Base-by-base conservation (phyloP, 2,113 vertebrate species). In the Tinamus guttatus region DNA sequence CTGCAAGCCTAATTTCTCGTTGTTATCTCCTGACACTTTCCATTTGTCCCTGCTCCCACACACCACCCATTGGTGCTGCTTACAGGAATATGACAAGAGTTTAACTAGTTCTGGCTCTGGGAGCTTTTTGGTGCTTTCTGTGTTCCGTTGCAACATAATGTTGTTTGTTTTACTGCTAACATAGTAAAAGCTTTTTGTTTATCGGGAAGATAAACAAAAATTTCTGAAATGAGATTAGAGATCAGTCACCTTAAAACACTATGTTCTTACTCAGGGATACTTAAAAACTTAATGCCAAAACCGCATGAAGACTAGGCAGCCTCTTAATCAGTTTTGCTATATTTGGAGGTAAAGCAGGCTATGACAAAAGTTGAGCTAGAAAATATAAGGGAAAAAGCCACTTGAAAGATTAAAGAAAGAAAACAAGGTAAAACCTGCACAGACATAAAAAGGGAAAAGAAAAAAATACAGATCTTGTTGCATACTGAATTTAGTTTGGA, bases 191-290 rank as follows among this genome's bases (percentile, higher is more conserved):
- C 13, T 49, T 84, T 85, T 85, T 77, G 27, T 62, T 80, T 75
- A 12, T 74, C 43, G 78, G 49, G 54, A 52, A 6, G 10, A 4
- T 32, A 6, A n/a, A n/a, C n/a, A n/a, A n/a, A n/a, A n/a, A n/a
- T n/a, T 75, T 90, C 70, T 71, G 15, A 82, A 85, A 62, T 76
- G 5, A 69, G 49, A 54, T 79, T 90, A 75, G 34, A 85, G 71
- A 54, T 75, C 3, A 2, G 38, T 68, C 56, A 81, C 0, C 30
- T 75, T 63, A 30, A 78, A 67, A 76, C 74, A 13, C 38, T 87
- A 21, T 40, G 25, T 82, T 11, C 68, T 90, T 82, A 24, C 5
- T 56, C 1, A 1, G 16, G 10, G 54, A 11, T 58, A 58, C 54
- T 58, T 58, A 32, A 56, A 30, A 62, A 18, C 34, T 62, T 20